Evolutionary conservation across 2,113 vertebrate genomes (phyloP).

Genomic region (Trochalopteron elliotii): DNA sequence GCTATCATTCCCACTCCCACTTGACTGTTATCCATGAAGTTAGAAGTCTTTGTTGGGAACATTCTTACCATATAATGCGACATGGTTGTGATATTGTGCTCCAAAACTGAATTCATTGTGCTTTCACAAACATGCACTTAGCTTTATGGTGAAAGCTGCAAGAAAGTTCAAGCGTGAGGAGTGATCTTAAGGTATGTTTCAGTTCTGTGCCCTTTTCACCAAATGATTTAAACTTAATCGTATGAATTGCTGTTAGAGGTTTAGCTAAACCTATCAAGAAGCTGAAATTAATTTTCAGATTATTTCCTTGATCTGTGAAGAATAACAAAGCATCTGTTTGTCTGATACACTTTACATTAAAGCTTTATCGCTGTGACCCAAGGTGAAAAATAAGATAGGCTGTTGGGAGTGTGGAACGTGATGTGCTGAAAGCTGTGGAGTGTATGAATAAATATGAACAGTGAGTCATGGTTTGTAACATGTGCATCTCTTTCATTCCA

Average conservation of each 20-base stretch:
- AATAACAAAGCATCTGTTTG: neutral
- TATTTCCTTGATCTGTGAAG: neutral
- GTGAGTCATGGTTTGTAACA: constrained; percentile 8
- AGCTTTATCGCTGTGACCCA: neutral
- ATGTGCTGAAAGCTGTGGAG: neutral
- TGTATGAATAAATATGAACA: neutral
- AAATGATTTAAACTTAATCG: neutral
- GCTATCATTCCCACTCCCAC: neutral
- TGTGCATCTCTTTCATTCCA: constrained; percentile 1
- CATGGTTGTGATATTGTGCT: neutral
- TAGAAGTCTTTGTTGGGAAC: neutral
- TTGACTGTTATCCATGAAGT: neutral
- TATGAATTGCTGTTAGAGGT: neutral
- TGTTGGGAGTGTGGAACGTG: neutral
- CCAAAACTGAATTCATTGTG: neutral
- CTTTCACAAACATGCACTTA: neutral
- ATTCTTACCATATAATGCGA: neutral
- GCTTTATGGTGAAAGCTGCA: neutral
- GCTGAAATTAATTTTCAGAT: neutral
- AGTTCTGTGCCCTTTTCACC: neutral
- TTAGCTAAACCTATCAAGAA: neutral
- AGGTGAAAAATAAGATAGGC: neutral
- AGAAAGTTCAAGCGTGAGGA: neutral
- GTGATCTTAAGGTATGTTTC: neutral
- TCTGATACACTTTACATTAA: neutral